Percentiles rank a stretch among this genome's conserved stretches.
Evolutionary conservation across 2,797 vertebrate species (phyloP).

Genomic region (Dendrocincla tyrannina): DNA sequence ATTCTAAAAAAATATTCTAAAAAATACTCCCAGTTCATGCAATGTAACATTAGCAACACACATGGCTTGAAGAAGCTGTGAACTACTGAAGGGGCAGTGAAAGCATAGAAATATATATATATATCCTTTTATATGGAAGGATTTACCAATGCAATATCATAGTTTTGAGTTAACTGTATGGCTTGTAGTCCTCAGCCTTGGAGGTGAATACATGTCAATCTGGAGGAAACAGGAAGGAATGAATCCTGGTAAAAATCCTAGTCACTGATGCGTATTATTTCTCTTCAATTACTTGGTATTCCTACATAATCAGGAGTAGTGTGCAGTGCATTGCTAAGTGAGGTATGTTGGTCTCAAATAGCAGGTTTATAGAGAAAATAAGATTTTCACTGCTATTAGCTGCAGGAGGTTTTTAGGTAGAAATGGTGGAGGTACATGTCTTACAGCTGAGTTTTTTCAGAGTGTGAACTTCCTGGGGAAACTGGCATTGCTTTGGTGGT

Average conservation of each 20-base stretch:
- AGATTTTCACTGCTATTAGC: neutral
- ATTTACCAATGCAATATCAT: neutral
- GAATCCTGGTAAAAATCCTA: constrained; percentile 30
- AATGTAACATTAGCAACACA: neutral
- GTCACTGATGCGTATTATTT: neutral
- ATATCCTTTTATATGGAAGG: neutral
- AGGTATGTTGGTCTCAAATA: neutral
- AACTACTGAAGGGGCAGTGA: neutral
- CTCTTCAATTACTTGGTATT: constrained; percentile 26
- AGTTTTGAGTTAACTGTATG: neutral
- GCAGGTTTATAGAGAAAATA: neutral
- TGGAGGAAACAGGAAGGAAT: constrained; percentile 2
- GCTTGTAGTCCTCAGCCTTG: neutral
- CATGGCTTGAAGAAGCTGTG: neutral
- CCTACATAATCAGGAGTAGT: neutral
- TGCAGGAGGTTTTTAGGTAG: neutral
- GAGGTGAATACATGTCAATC: neutral
- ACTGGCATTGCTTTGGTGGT: neutral
- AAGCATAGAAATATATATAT: neutral
- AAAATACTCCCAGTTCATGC: neutral
- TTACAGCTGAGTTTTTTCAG: neutral
- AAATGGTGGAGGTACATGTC: neutral
- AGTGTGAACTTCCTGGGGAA: neutral
- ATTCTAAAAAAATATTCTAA: neutral
- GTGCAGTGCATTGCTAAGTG: constrained; percentile 18